Evolutionary conservation across 2,113 vertebrate species (phyloP).

Genomic region (Xenopus tropicalis): UCB_Xtro_10.0 CM004446.2:20983001-20983500

Average conservation of each 20-base stretch:
- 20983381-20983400: slow-evolving; percentile 17
- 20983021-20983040: slow-evolving; percentile 73
- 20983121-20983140: slow-evolving; percentile 25
- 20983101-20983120: slow-evolving; percentile 23
- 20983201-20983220: slow-evolving; percentile 1
- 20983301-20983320: slow-evolving; percentile 37
- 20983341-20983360: slow-evolving; percentile 28
- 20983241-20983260: slow-evolving; percentile 5
- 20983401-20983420: slow-evolving; percentile 22
- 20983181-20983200: not conserved
- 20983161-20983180: not conserved
- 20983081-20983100: not conserved
- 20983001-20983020: slow-evolving; percentile 75
- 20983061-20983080: slow-evolving; percentile 6
- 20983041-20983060: slow-evolving; percentile 33
- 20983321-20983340: slow-evolving; percentile 20
- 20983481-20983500: not conserved
- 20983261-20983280: slow-evolving; percentile 5
- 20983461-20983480: not conserved
- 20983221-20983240: not conserved
- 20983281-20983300: slow-evolving; percentile 37
- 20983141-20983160: slow-evolving; percentile 1
- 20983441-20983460: slow-evolving; percentile 1
- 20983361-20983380: slow-evolving; percentile 42
- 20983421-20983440: not conserved